Conservation (phyloP, 2,888 invertebrate species). For the Ormyrus nitidulus region DNA sequence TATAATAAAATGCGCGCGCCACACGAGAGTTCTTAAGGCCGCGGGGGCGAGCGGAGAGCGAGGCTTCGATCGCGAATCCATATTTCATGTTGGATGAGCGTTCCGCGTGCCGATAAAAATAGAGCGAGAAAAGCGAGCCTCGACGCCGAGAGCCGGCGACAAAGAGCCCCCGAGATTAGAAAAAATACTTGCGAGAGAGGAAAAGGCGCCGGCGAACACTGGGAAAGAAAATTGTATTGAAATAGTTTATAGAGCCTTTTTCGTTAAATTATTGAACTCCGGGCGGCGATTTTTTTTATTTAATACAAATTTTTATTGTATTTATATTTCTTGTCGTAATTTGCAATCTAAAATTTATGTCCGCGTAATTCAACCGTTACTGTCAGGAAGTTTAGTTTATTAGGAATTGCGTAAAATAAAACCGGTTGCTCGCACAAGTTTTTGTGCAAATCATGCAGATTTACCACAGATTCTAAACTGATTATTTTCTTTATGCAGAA, state of each 20-base stretch:
- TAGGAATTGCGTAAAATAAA: too few relatives aligned
- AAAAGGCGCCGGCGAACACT: background rate
- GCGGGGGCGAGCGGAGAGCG: background rate
- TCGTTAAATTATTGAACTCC: too few relatives aligned
- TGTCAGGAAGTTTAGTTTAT: too few relatives aligned
- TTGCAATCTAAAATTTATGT: too few relatives aligned
- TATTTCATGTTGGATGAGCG: conserved; percentile 60
- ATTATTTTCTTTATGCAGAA: too few relatives aligned
- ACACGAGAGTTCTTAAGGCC: conserved; percentile 15
- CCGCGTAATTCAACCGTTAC: too few relatives aligned
- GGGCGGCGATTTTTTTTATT: too few relatives aligned
- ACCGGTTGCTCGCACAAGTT: too few relatives aligned
- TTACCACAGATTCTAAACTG: too few relatives aligned
- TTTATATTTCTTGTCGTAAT: too few relatives aligned
- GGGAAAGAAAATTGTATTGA: background rate
- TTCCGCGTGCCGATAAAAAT: background rate
- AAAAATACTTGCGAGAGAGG: background rate
- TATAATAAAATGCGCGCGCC: conserved; percentile 23
- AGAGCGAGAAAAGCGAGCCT: background rate
- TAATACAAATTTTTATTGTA: too few relatives aligned
- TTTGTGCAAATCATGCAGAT: too few relatives aligned
- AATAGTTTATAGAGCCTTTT: background rate
- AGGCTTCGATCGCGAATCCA: conserved; percentile 64
- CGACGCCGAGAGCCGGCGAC: background rate
- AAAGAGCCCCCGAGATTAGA: background rate